Percentiles rank a stretch among this genome's conserved stretches.
Evolutionary conservation across 1,140 invertebrate genomes (phyloP).

Genomic region (Sarcophaga bullata): DNA sequence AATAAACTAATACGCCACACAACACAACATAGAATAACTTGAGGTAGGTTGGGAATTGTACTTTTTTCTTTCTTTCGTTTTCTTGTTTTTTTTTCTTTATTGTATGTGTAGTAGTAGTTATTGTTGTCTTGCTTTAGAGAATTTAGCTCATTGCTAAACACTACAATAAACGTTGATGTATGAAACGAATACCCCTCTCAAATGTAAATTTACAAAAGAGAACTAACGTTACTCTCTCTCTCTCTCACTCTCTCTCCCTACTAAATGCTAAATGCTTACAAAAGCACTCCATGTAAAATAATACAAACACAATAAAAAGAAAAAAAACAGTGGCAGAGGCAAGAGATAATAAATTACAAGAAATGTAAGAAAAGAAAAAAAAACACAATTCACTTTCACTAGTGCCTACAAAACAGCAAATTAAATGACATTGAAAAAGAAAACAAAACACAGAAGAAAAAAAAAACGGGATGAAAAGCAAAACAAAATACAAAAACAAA

Average conservation of each 20-base stretch:
- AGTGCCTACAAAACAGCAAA: neutral
- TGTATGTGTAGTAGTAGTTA: neutral
- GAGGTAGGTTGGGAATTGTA: conserved; percentile 64
- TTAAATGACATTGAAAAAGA: conserved; percentile 10
- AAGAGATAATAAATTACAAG: neutral
- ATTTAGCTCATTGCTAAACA: conserved; percentile 26
- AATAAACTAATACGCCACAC: conserved; percentile 22
- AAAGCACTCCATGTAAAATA: neutral
- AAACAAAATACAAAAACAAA: neutral
- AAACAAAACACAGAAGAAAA: too few relatives aligned
- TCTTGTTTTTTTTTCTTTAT: neutral
- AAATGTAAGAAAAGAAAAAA: neutral
- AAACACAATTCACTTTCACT: conserved; percentile 15
- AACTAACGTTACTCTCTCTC: neutral
- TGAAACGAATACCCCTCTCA: neutral
- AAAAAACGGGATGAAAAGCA: conserved; percentile 8
- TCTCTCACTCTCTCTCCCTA: neutral
- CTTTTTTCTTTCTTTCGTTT: neutral
- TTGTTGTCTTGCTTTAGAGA: conserved; percentile 1
- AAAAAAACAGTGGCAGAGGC: too few relatives aligned
- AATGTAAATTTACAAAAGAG: conserved; percentile 33
- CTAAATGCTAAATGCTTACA: neutral
- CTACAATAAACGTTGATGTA: neutral
- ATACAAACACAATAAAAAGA: neutral
- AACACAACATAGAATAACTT: conserved; percentile 57